Conservation (phyloP, 92 coral and sea anemone genomes). For the Phenganax marumi region DNA sequence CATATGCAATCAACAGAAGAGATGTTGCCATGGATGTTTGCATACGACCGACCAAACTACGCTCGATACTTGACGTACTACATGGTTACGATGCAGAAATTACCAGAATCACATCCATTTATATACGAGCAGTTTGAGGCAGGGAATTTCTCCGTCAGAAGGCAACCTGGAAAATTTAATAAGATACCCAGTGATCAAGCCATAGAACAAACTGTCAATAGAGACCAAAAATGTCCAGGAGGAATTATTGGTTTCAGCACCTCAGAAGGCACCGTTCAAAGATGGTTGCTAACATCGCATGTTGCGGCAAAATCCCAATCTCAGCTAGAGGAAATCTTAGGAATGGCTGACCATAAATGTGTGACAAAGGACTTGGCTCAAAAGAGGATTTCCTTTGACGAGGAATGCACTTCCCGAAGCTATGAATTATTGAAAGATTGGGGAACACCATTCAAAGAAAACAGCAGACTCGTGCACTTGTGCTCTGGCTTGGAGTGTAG, state of each 20-base stretch:
- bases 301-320: not conserved
- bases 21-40: no score
- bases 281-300: not conserved
- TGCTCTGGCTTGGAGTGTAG: not conserved
- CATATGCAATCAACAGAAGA: no score
- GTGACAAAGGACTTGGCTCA: not conserved
- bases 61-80: not conserved
- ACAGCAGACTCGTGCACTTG: not conserved
- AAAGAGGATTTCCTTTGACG: not conserved
- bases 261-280: not conserved
- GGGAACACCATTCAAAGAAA: no score
- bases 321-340: not conserved
- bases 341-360: not conserved
- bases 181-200: not conserved
- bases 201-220: not conserved
- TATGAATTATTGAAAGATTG: not conserved
- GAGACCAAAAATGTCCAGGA: slow-evolving; percentile 1
- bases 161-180: not conserved
- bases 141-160: not conserved
- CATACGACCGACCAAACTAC: not conserved
- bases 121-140: not conserved
- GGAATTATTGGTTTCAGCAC: not conserved
- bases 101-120: not conserved
- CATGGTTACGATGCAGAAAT: not conserved
- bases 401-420: not conserved